These are phyloP conservation scores for Hydrotaea cyrtoneurina DNA, from an alignment of 2,888 invertebrate genomes.

Conservation along the genomic window DNA sequence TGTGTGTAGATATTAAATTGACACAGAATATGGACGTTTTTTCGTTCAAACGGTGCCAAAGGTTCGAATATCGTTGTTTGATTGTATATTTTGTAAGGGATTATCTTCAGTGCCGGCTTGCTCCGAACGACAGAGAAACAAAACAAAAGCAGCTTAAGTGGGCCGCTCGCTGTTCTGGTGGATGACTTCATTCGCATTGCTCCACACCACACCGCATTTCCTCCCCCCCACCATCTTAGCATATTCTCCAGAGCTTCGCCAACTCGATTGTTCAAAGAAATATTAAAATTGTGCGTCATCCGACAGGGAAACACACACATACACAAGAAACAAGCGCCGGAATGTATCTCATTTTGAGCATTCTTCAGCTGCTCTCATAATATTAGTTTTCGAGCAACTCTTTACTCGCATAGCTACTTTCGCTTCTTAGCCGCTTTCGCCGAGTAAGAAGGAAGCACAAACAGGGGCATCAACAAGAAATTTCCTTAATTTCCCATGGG, in stretches of 20 bases:
- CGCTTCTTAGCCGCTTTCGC: too few relatives aligned
- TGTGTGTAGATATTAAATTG: slow-evolving; percentile 36
- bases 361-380: neutral
- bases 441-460: neutral
- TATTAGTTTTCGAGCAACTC: slow-evolving; percentile 33
- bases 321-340: neutral
- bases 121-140: neutral
- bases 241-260: neutral
- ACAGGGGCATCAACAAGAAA: neutral
- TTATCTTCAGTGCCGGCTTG: slow-evolving; percentile 25
- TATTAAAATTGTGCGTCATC: neutral
- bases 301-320: neutral
- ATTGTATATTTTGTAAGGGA: slow-evolving; percentile 46
- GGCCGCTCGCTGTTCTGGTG: too few relatives aligned
- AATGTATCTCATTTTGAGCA: neutral
- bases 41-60: slow-evolving; percentile 40
- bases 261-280: neutral
- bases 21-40: slow-evolving; percentile 47
- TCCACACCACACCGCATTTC: neutral
- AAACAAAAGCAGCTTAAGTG: neutral
- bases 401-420: too few relatives aligned
- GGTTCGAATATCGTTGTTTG: slow-evolving; percentile 45
- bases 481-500: slow-evolving; percentile 63
- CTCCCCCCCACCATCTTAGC: too few relatives aligned
- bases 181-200: neutral